These are phyloP conservation scores for Boloria euphrosyne DNA, from an alignment of 2,888 invertebrate genomes.

Conservation along the genomic window DNA sequence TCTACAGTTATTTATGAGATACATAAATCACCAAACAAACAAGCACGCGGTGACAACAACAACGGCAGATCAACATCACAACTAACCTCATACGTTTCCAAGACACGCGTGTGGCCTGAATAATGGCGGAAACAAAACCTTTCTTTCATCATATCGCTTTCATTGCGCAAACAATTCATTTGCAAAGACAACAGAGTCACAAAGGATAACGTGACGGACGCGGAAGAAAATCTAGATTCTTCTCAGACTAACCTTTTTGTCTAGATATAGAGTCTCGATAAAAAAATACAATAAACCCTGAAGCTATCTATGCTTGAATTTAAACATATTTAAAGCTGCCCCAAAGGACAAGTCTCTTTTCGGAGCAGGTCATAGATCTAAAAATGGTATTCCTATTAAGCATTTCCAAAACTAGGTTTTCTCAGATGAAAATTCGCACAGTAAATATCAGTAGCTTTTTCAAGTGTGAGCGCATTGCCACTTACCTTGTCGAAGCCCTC, in stretches of 20 bases:
- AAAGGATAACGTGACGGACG: constrained; percentile 25
- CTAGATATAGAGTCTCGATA: not conserved
- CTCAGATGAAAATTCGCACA: too few relatives aligned
- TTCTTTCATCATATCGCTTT: constrained; percentile 27
- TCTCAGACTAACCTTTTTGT: not conserved
- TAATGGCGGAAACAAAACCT: constrained; percentile 26
- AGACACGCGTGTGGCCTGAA: constrained; percentile 8
- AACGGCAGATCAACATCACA: constrained; percentile 6
- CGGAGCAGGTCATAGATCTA: too few relatives aligned
- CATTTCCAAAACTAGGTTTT: too few relatives aligned
- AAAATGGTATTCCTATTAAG: too few relatives aligned
- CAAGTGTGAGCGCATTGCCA: too few relatives aligned
- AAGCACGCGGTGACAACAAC: not conserved
- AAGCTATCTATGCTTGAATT: too few relatives aligned
- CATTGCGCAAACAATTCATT: constrained; percentile 21
- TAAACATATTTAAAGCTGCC: too few relatives aligned
- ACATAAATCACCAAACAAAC: not conserved
- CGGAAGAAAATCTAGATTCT: constrained; percentile 9
- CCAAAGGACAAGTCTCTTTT: too few relatives aligned
- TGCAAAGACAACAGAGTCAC: constrained; percentile 17
- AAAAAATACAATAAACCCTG: too few relatives aligned
- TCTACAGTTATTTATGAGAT: not conserved
- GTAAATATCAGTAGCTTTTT: too few relatives aligned
- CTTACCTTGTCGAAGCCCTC: not conserved
- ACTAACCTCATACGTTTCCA: not conserved